Conservation (phyloP, 2,113 vertebrate species). For the Penelope pileata region DNA sequence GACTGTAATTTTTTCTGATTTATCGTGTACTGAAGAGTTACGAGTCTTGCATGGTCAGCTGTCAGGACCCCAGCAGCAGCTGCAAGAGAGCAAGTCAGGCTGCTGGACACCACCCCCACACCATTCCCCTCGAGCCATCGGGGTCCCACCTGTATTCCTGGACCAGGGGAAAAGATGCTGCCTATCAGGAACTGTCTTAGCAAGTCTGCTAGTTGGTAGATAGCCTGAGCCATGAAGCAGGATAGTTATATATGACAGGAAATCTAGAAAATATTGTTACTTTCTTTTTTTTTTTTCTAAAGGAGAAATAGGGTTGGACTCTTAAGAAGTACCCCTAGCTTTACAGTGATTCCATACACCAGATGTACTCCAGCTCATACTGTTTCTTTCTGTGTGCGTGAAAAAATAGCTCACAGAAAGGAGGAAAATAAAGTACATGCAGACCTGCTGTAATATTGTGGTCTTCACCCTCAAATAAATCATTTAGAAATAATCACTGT, state of each 20-base stretch:
- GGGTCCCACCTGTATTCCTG: neutral
- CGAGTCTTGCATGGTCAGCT: neutral
- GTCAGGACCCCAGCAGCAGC: neutral
- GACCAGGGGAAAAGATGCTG: neutral
- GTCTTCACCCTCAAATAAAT: neutral
- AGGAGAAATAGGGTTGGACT: neutral
- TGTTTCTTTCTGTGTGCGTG: rapidly evolving
- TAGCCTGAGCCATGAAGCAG: neutral
- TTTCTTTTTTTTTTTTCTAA: neutral
- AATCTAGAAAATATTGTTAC: neutral
- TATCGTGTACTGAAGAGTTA: neutral
- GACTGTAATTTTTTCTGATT: neutral
- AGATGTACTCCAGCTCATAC: neutral
- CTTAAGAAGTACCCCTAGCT: neutral
- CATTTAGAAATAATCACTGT: neutral
- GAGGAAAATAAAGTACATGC: neutral
- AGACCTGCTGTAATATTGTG: neutral
- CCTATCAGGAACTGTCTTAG: neutral
- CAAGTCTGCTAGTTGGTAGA: neutral
- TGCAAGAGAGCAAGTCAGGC: neutral
- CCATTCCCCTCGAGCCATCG: neutral
- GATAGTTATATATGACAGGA: neutral
- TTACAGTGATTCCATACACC: neutral
- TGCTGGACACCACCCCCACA: rapidly evolving
- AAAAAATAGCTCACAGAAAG: neutral